phyloP scores from a whole-genome alignment of 2,888 invertebrate genomes.

The Calameuta idolon region DNA sequence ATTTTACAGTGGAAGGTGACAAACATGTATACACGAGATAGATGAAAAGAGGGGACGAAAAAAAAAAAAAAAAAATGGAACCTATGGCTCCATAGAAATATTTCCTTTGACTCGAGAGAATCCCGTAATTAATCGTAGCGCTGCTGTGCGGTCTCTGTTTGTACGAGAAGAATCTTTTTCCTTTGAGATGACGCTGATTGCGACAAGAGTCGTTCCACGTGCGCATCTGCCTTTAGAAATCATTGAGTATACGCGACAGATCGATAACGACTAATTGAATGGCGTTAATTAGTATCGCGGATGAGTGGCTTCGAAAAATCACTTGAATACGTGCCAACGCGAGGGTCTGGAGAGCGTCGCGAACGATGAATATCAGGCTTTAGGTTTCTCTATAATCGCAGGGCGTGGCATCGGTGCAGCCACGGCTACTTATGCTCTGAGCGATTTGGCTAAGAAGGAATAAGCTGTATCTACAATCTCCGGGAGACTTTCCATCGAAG shows the following conservation, averaged over 20 bases:
- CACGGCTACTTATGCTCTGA: neutral
- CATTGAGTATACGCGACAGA: neutral
- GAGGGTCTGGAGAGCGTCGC: neutral
- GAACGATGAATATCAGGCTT: neutral
- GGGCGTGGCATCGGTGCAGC: neutral
- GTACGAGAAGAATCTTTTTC: neutral
- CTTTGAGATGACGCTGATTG: neutral
- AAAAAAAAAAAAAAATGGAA: neutral
- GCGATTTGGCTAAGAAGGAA: neutral
- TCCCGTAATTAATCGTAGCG: neutral
- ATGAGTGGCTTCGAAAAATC: neutral
- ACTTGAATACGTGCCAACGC: neutral
- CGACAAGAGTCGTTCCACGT: neutral
- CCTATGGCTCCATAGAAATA: neutral
- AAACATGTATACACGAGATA: neutral
- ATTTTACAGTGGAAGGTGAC: neutral
- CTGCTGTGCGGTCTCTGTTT: neutral
- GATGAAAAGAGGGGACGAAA: neutral
- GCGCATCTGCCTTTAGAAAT: neutral
- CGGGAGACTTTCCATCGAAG: neutral
- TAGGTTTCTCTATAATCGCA: conserved; percentile 4
- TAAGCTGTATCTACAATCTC: neutral
- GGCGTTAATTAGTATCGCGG: neutral
- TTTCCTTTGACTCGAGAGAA: neutral
- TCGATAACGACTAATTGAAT: neutral